phyloP scores from a whole-genome alignment of 1,140 invertebrate genomes.

The Sinonovacula constricta region DNA sequence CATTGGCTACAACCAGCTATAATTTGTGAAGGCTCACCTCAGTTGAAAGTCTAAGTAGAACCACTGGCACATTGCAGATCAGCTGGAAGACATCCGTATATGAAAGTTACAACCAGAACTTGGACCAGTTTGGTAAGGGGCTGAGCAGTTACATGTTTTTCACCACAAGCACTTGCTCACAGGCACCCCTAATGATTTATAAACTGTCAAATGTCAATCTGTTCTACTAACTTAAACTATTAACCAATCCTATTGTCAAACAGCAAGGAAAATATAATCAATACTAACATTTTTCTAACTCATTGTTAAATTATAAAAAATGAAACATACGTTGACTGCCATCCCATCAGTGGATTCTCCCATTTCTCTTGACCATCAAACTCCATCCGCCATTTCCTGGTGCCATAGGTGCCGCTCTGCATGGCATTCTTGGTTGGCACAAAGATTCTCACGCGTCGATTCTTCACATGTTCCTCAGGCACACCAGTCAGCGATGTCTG shows the following conservation, averaged over 20 bases:
- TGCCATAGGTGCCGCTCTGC: slow-evolving; percentile 97
- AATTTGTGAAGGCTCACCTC: no score
- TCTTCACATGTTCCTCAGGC: slow-evolving; percentile 93
- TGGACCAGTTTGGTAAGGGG: no score
- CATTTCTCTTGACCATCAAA: slow-evolving; percentile 98
- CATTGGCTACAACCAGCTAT: no score
- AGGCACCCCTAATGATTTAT: no score
- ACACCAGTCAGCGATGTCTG: slow-evolving; percentile 84
- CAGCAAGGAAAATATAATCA: not conserved
- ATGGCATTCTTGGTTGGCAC: slow-evolving; percentile 96
- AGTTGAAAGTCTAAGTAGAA: no score
- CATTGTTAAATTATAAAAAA: not conserved
- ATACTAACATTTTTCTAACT: not conserved
- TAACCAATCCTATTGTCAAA: not conserved
- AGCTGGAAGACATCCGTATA: no score
- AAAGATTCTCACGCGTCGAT: slow-evolving; percentile 91
- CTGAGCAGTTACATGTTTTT: no score
- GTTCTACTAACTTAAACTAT: not conserved
- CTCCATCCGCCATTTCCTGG: slow-evolving; percentile 92
- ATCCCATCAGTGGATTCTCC: slow-evolving; percentile 99
- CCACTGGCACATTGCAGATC: no score
- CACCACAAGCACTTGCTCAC: no score
- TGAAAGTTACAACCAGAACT: no score
- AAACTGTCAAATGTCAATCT: no score
- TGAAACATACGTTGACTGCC: slow-evolving; percentile 90